These are phyloP conservation scores for Madoqua kirkii DNA, from an alignment of 2,113 vertebrate genomes.

Conservation along the genomic window DNA sequence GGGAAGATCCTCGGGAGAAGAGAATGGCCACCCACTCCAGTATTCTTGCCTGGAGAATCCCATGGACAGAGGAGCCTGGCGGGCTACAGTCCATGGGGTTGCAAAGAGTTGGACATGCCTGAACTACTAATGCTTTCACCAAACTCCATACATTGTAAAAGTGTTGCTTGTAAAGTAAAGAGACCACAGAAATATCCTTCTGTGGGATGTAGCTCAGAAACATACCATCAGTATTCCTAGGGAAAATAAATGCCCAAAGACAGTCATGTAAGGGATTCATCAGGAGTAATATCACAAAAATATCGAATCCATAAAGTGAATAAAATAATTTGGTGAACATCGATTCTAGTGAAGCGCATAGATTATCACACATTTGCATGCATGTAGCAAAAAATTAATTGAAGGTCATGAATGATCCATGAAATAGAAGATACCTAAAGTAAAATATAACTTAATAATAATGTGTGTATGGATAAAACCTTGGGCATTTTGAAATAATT, in stretches of 20 bases:
- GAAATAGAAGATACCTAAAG: background rate
- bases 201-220: background rate
- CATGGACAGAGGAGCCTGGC: background rate
- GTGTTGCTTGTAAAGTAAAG: background rate
- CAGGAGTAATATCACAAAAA: background rate
- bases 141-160: background rate
- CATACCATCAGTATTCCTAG: background rate
- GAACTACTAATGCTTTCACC: background rate
- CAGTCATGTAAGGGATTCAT: background rate
- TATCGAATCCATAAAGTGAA: background rate
- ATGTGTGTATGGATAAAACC: fast-evolving
- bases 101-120: fast-evolving
- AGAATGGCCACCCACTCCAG: background rate
- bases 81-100: background rate
- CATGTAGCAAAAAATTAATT: background rate
- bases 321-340: background rate
- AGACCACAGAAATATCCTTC: background rate
- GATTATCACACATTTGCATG: background rate
- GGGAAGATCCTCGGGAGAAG: background rate
- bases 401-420: background rate
- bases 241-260: background rate
- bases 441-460: background rate
- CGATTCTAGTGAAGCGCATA: fast-evolving
- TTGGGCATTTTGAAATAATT: background rate
- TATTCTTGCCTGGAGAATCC: background rate